Conservation (phyloP, 1,140 invertebrate species). For the Zaprionus inermis region DNA sequence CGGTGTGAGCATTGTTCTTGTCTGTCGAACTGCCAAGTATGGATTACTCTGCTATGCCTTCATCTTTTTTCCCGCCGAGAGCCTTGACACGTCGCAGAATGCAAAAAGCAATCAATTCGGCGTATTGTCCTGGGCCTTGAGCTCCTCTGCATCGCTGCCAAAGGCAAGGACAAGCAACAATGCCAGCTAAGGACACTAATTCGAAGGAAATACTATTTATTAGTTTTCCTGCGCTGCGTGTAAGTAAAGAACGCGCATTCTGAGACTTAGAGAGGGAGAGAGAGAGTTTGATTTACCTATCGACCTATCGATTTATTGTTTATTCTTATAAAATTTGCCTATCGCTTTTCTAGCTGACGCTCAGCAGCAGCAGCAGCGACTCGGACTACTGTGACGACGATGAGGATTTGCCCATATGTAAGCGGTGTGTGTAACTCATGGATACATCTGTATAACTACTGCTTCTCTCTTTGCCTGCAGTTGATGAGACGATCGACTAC, state of each 20-base stretch:
- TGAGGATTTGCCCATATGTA: constrained; percentile 77
- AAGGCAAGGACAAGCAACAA: constrained; percentile 2
- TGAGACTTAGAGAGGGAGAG: background rate
- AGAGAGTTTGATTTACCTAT: background rate
- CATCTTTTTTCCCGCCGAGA: background rate
- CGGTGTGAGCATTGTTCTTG: background rate
- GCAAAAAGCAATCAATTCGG: constrained; percentile 44
- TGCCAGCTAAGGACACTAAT: background rate
- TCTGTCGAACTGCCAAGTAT: constrained; percentile 29
- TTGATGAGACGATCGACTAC: constrained; percentile 79
- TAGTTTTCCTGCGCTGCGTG: background rate
- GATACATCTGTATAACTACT: background rate
- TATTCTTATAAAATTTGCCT: background rate
- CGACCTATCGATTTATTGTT: too few relatives aligned
- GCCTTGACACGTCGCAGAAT: background rate
- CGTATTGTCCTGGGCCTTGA: constrained; percentile 12
- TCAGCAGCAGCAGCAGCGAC: constrained; percentile 80
- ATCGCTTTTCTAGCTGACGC: constrained; percentile 59
- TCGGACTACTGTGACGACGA: constrained; percentile 81
- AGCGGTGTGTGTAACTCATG: constrained; percentile 7
- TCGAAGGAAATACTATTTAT: background rate
- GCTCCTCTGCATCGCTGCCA: constrained; percentile 2
- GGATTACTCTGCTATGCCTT: constrained; percentile 20
- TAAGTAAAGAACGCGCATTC: too few relatives aligned
- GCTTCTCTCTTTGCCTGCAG: constrained; percentile 28